Base-by-base conservation (phyloP, 2,888 invertebrate genomes). In the Harmothoe impar region DNA sequence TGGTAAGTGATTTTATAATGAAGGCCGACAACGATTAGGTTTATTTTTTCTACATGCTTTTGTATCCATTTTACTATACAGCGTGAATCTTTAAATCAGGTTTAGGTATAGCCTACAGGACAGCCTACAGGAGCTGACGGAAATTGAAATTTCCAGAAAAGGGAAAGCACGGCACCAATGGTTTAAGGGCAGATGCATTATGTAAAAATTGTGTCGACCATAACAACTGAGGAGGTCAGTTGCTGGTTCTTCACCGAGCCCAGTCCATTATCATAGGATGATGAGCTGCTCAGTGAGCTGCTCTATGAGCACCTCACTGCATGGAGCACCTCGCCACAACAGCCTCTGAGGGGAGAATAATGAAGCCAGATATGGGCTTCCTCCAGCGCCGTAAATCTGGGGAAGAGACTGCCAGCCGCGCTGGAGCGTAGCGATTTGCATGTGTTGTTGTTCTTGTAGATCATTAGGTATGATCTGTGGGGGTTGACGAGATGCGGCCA, bases 391-490 rank as follows among this genome's bases (percentile, higher is more conserved):
- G 29, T 72, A 72, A 72, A 72, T 72, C 72, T 72, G 5, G 15
- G 72, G 15, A 29, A 29, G 72, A 29, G 72, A 72, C 29, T 72
- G 72, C 15, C 17, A 72, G 72, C 29, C 29, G 72, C 72, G 72
- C 25, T 25, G 72, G 72, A 29, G 72, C 72, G 29, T 25, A 29
- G 72, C 72, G 72, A 72, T 72, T 31, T 72, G 72, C 72, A 72
- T 72, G 72, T 72, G 72, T 72, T 72, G 72, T 72, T 72, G 72
- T 72, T 72, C 72, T 72, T 72, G 72, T 72, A 72, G 72, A 72
- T 72, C 72, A 72, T 72, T 72, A 72, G 72, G 72, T 72, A 29
- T 31, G 72, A 72, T 72, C 72, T 72, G 72, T 72, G 25, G 29
- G 43, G 72, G 29, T 72, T 72, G 29, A 29, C 72, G 72, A 72